Evolutionary conservation across 2,888 invertebrate genomes (phyloP).

Genomic region (Lasioglossum leucozonium): DNA sequence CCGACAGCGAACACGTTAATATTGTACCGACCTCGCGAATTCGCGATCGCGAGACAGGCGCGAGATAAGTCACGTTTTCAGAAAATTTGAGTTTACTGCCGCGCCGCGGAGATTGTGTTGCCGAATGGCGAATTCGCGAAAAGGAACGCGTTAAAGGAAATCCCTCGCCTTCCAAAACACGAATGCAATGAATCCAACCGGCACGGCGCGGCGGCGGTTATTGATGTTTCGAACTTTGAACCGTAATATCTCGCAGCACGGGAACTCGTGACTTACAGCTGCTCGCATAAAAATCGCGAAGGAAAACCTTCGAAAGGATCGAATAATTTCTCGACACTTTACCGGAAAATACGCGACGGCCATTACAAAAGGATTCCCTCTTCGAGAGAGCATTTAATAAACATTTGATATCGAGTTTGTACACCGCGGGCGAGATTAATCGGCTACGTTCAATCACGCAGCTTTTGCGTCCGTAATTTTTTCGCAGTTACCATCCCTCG

Average conservation of each 20-base stretch:
- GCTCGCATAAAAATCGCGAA: background rate
- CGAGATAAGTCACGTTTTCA: background rate
- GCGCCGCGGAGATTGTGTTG: background rate
- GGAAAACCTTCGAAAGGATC: background rate
- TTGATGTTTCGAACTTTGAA: slow-evolving; percentile 9
- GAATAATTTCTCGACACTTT: background rate
- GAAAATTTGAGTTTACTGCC: background rate
- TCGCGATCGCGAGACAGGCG: background rate
- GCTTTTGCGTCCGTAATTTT: background rate
- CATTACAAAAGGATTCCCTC: background rate
- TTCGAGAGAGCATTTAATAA: background rate
- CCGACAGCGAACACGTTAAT: background rate
- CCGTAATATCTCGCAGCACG: background rate
- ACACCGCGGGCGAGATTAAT: background rate
- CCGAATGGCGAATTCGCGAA: background rate
- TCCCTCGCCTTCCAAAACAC: background rate
- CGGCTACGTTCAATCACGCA: background rate
- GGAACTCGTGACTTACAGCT: background rate
- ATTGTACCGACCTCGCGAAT: background rate
- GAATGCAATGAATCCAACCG: background rate
- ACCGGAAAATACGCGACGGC: background rate
- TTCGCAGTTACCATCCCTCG: background rate
- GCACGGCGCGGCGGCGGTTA: background rate
- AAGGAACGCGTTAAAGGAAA: background rate
- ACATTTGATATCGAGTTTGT: background rate